Percentiles rank a stretch among this genome's conserved stretches.
These are phyloP conservation scores for Clinocottus analis DNA, from an alignment of 2,113 vertebrate species.

Conservation along the genomic window DNA sequence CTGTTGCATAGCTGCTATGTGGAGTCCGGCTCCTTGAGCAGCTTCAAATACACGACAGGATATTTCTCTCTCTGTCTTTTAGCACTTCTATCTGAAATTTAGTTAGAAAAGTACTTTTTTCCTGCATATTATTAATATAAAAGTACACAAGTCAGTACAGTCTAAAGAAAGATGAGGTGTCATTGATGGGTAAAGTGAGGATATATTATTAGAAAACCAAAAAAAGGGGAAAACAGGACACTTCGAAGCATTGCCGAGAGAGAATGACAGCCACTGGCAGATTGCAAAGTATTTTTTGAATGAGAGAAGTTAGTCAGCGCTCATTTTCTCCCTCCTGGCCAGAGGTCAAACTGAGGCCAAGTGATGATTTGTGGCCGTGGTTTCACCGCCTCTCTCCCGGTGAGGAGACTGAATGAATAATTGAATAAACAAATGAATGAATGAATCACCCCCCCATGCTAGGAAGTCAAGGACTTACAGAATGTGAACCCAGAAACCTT, in stretches of 20 bases:
- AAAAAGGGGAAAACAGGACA: slow-evolving; percentile 1
- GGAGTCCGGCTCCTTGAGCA: neutral
- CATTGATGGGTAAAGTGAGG: neutral
- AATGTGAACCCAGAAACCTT: slow-evolving; percentile 19
- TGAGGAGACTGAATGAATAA: slow-evolving; percentile 12
- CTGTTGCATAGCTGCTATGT: neutral
- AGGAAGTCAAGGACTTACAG: slow-evolving; percentile 35
- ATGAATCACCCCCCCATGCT: neutral
- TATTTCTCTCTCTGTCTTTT: neutral
- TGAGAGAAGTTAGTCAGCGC: slow-evolving; percentile 43
- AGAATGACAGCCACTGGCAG: slow-evolving; percentile 30
- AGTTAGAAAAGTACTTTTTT: neutral
- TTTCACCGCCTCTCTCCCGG: slow-evolving; percentile 23
- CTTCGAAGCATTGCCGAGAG: too few relatives aligned
- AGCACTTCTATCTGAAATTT: neutral
- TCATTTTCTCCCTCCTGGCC: slow-evolving; percentile 29
- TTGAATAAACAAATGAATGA: slow-evolving; percentile 25
- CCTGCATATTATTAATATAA: neutral
- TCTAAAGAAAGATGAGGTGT: neutral
- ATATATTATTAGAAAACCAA: slow-evolving; percentile 3
- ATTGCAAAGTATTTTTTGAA: slow-evolving; percentile 63
- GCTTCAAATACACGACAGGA: neutral
- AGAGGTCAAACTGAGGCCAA: slow-evolving; percentile 68
- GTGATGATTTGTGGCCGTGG: slow-evolving; percentile 56
- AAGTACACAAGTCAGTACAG: neutral